Evolutionary conservation across 2,113 vertebrate genomes (phyloP).

Genomic region (Bubo blakistoni): DNA sequence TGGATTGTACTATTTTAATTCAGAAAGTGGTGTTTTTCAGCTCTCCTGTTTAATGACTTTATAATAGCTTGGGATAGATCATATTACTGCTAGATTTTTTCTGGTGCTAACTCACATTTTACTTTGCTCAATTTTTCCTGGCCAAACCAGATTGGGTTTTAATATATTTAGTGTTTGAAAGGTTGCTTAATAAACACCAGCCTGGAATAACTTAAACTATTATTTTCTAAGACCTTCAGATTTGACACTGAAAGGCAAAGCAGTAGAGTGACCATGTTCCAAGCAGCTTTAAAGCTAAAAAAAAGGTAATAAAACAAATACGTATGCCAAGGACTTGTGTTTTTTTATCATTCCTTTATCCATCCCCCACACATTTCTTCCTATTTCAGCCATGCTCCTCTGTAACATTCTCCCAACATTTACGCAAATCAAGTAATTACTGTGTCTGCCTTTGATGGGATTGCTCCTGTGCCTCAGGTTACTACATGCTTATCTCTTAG

Average conservation of each 20-base stretch:
- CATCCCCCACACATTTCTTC: background rate
- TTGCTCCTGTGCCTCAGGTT: background rate
- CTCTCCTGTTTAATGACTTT: background rate
- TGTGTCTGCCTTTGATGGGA: background rate
- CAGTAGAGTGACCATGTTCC: background rate
- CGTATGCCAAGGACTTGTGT: background rate
- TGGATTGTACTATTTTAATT: background rate
- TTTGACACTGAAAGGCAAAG: background rate
- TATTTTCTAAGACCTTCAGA: background rate
- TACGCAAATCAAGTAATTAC: background rate
- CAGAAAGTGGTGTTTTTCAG: background rate
- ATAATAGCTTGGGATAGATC: background rate
- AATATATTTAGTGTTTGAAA: background rate
- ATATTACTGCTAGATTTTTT: background rate
- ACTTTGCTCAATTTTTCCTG: background rate
- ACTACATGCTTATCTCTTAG: background rate
- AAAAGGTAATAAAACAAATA: background rate
- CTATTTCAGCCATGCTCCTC: background rate
- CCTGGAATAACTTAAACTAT: background rate
- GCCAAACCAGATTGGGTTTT: background rate
- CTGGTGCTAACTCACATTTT: background rate
- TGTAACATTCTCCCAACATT: background rate
- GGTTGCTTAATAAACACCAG: background rate
- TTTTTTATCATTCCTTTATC: background rate
- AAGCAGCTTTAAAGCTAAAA: background rate